Base-by-base conservation (phyloP, 2,113 vertebrate species). In the Dicentrarchus labrax region DNA sequence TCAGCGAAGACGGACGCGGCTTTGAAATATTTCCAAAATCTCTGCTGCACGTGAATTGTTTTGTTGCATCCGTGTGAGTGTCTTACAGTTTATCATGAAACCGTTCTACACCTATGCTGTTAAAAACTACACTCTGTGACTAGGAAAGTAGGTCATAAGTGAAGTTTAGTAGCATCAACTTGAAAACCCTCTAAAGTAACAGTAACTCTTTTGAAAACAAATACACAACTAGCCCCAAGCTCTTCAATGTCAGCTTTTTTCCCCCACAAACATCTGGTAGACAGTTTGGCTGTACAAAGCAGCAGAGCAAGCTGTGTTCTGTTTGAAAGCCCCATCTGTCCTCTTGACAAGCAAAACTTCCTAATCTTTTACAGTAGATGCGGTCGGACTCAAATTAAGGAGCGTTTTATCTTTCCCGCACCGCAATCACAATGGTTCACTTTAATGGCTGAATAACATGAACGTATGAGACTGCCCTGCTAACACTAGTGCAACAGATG, bases 311-410 rank as follows among this genome's bases (percentile, higher is more conserved):
- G 3, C 57, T 9, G 65, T 13, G 30, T 38, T 65, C 77, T 30
- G 82, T 85, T 80, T 78, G 83, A 90, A 87, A 81, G 38, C 38
- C n/a, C 80, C 87, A 80, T 93, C 90, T 90, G 83, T 73, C 62
- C 79, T 78, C 56, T 17, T 48, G 78, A 86, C 65, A 67, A 47
- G 72, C 66, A 80, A 65, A 90, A 86, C 80, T n/a, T 84, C 78
- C 73, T 82, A 41, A 67, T 83, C 21, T 47, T 76, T 82, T 70
- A 71, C 80, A 75, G 59, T 69, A 48, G n/a, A n/a, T 88, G 80
- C 56, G 45, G 78, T 85, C 16, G 62, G 36, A 54, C 38, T 67
- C 21, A 2, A 41, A 83, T 64, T 65, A 53, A 74, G 36, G 19
- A 21, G 53, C 15, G 9, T 76, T 87, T 82, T 13, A 53, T 76